Percentiles rank a stretch among this genome's conserved stretches.
phyloP scores from a whole-genome alignment of 2,113 vertebrate species.

The Nyctibius bracteatus region DNA sequence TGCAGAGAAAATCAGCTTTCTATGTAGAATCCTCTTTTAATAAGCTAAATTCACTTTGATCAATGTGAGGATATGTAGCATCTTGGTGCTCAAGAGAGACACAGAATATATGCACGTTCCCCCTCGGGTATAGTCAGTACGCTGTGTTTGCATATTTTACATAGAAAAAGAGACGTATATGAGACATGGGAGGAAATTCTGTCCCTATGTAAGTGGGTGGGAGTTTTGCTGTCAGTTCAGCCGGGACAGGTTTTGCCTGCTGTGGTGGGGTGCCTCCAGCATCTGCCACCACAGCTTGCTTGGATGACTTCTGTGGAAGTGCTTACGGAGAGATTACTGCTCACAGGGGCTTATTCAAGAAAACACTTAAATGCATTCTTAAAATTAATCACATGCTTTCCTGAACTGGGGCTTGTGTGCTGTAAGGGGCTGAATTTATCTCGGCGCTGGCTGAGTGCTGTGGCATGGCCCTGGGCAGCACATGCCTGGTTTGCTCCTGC shows the following conservation, averaged over 20 bases:
- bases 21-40: background rate
- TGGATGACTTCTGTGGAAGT: background rate
- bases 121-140: background rate
- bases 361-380: background rate
- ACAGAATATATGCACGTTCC: background rate
- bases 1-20: background rate
- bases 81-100: background rate
- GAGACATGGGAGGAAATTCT: background rate
- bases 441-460: accelerated
- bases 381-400: background rate
- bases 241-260: background rate
- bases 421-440: background rate
- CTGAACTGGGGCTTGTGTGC: accelerated
- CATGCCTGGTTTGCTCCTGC: background rate
- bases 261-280: accelerated
- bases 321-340: background rate
- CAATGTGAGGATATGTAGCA: background rate
- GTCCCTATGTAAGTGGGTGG: background rate
- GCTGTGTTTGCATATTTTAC: background rate
- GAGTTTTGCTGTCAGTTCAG: background rate
- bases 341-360: background rate
- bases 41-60: constrained; percentile 46
- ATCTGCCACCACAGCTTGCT: background rate
- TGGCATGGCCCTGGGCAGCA: background rate
- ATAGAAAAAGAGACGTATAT: background rate